phyloP scores from a whole-genome alignment of 1,140 invertebrate genomes.

The Drosophila nigromelanica region DNA sequence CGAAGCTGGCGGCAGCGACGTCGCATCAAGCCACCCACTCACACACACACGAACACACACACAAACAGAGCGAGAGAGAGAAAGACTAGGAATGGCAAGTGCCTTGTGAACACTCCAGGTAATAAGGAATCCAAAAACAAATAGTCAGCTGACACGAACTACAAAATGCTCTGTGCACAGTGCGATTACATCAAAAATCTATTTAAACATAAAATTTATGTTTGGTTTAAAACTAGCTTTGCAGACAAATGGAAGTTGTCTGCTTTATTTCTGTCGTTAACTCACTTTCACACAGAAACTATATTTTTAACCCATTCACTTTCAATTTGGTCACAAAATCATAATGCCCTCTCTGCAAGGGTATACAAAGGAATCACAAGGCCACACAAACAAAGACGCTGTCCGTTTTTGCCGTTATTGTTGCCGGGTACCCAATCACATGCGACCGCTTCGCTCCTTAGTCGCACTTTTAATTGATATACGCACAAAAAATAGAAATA shows the following conservation, averaged over 20 bases:
- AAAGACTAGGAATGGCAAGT: not conserved
- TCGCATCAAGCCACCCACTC: slow-evolving; percentile 12
- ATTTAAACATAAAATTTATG: too few species aligned
- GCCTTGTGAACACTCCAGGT: not conserved
- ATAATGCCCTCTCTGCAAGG: not conserved
- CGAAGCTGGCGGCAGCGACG: not conserved
- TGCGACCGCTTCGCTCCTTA: too few species aligned
- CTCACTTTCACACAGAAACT: not conserved
- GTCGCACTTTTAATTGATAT: slow-evolving; percentile 32
- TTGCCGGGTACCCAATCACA: not conserved
- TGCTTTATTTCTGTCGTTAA: too few species aligned
- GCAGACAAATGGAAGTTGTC: too few species aligned
- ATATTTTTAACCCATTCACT: not conserved
- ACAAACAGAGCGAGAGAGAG: slow-evolving; percentile 1
- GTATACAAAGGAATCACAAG: not conserved
- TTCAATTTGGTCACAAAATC: not conserved
- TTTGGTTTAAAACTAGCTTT: too few species aligned
- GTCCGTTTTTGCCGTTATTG: slow-evolving; percentile 1
- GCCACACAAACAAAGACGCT: not conserved
- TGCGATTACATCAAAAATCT: too few species aligned
- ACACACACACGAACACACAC: slow-evolving; percentile 20
- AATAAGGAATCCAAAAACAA: slow-evolving; percentile 13
- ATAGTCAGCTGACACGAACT: not conserved
- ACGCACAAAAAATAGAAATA: slow-evolving; percentile 5
- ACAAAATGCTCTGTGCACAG: not conserved